These are phyloP conservation scores for rabbit (Oryctolagus cuniculus) DNA, from an alignment of 2,113 vertebrate species.

Conservation along the genomic window mOryCun1.1 NC_091453.1:77851501-77852000, in stretches of 20 bases:
- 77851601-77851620: no score
- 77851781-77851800: background rate
- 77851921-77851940: slow-evolving; percentile 20
- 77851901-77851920: slow-evolving; percentile 50
- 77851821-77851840: slow-evolving; percentile 23
- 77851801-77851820: slow-evolving; percentile 19
- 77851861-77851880: background rate
- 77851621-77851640: slow-evolving; percentile 3
- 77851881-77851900: slow-evolving; percentile 48
- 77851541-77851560: no score
- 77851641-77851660: slow-evolving; percentile 45
- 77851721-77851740: slow-evolving; percentile 26
- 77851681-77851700: slow-evolving; percentile 53
- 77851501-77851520: no score
- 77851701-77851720: background rate
- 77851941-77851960: background rate
- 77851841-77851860: slow-evolving; percentile 17
- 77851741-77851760: slow-evolving; percentile 25
- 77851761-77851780: slow-evolving; percentile 11
- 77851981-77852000: background rate
- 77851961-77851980: background rate
- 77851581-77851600: no score
- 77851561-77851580: no score
- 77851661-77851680: slow-evolving; percentile 30
- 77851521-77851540: no score